Evolutionary conservation across 2,797 vertebrate species (phyloP).

Genomic region (Basileuterus tristriatus): DNA sequence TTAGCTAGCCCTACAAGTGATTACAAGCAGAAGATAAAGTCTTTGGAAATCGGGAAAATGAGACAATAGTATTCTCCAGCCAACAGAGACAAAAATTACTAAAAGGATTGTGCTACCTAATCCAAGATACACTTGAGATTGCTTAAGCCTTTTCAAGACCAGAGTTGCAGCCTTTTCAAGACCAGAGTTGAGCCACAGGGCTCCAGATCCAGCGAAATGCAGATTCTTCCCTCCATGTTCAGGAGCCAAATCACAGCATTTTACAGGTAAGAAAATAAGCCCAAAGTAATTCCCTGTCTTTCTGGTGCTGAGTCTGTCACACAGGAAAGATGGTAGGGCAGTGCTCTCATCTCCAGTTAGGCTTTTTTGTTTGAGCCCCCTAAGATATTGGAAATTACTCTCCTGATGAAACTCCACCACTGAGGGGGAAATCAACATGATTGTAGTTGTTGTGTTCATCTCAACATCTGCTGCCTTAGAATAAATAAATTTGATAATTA

Average conservation of each 20-base stretch:
- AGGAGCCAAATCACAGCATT: background rate
- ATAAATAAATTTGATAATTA: background rate
- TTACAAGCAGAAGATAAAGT: background rate
- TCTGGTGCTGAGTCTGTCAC: background rate
- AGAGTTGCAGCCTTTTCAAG: background rate
- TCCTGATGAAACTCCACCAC: background rate
- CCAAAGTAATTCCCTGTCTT: background rate
- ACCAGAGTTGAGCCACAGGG: no score
- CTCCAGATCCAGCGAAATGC: background rate
- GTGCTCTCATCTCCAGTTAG: accelerated
- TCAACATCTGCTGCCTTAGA: background rate
- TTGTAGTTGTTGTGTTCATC: background rate
- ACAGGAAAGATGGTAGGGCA: background rate
- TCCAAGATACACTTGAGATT: background rate
- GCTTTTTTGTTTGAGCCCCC: background rate
- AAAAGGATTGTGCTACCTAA: background rate
- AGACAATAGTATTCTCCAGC: background rate
- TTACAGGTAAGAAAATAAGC: background rate
- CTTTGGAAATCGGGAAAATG: background rate
- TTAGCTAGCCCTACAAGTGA: background rate
- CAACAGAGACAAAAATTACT: background rate
- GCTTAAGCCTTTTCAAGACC: background rate
- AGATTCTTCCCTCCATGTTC: background rate
- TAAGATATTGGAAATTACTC: background rate
- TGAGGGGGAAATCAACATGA: background rate